Percentiles rank a stretch among this genome's conserved stretches.
phyloP scores from a whole-genome alignment of 2,797 vertebrate species.

The Pelochelys cantorii region DNA sequence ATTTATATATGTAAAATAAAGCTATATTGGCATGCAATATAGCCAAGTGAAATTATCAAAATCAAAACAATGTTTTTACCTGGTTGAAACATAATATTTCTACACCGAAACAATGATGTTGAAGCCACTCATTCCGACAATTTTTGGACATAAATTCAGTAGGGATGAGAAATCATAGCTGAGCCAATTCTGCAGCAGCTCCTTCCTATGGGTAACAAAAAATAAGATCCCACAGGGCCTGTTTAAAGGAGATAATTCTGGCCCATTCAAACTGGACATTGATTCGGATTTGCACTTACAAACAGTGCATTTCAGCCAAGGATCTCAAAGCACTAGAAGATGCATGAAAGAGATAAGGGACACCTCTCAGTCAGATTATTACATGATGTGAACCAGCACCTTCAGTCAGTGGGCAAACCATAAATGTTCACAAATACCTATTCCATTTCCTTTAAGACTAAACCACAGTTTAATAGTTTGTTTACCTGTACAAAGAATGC shows the following conservation, averaged over 20 bases:
- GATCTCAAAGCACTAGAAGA: background rate
- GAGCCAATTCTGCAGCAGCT: background rate
- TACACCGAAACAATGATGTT: too few species aligned
- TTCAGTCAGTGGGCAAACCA: background rate
- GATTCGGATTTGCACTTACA: background rate
- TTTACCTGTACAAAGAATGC: background rate
- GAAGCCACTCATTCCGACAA: too few species aligned
- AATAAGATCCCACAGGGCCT: too few species aligned
- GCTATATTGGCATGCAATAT: too few species aligned
- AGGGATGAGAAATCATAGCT: background rate
- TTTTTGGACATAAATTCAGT: too few species aligned
- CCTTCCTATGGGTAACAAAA: background rate
- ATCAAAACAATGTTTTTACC: too few species aligned
- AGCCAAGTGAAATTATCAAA: too few species aligned
- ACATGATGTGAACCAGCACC: accelerated
- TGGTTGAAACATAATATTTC: too few species aligned
- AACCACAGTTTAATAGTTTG: too few species aligned
- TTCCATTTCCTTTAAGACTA: background rate
- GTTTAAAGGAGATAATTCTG: too few species aligned
- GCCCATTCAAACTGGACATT: background rate
- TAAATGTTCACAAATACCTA: background rate
- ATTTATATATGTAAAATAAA: too few species aligned
- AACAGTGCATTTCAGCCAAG: background rate
- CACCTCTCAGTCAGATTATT: background rate
- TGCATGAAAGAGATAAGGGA: background rate